Evolutionary conservation across 2,888 invertebrate species (phyloP), one percentile per base, ranked within the genome.

Genomic region (Onthophagus sagittarius): DNA sequence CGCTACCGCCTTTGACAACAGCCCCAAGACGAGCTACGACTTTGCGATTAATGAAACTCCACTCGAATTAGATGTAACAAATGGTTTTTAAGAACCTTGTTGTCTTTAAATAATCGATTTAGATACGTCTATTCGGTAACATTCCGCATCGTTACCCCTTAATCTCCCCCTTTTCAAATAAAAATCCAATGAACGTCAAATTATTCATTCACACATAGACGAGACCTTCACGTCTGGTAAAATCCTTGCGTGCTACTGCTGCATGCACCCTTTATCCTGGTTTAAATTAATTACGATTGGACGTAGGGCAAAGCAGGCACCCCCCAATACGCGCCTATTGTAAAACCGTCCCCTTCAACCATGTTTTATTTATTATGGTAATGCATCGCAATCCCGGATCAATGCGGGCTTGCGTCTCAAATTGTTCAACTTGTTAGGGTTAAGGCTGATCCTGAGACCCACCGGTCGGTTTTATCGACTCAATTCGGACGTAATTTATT

Each of bases 1-100:
- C 67, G 39, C 67, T 15, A 32, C 32, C 31, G 67, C 67, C 23
- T 67, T 67, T 67, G 67, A 53, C 39, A 11, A 53, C 39, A 53
- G 9, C 5, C 39, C 39, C 39, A 11, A 53, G 9, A 11, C 39
- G 33, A 53, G 39, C 23, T 23, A 23, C 23, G 11, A 53, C 39
- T 11, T 11, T 2, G 11, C 39, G 39, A 53, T 53, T 53, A 53
- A 53, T 53, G 39, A 53, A 53, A 53, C 11, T 53, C 39, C 39
- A 53, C 5, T 53, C 39, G 11, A 53, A 53, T 53, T 53, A 53
- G 39, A 53, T 11, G 39, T 53, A 53, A 53, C 39, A 53, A 11
- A 53, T 53, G 39, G 39, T 53, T 53, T 53, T 53, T 53, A 53
- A 53, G 39, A 11, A 53, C 11, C 7, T 9, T 9, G 39, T 53